Conservation (phyloP, 2,797 vertebrate species). For the Tadarida brasiliensis region DNA sequence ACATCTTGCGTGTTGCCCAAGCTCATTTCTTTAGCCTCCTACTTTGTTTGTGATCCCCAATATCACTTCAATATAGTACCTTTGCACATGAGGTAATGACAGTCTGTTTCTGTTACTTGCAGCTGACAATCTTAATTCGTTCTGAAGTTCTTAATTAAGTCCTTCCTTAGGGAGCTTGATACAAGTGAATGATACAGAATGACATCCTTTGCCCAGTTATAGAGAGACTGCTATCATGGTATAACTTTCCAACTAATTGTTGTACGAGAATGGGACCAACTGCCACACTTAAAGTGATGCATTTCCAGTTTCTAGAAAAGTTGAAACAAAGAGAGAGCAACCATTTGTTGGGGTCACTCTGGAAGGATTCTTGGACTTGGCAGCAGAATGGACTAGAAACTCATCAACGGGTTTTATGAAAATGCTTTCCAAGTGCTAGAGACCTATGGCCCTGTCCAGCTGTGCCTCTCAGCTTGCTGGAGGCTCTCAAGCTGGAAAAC, state of each 20-base stretch:
- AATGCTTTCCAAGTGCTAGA: slow-evolving; percentile 13
- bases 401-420: background rate
- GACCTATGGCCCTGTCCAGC: background rate
- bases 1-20: background rate
- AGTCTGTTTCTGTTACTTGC: slow-evolving; percentile 32
- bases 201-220: background rate
- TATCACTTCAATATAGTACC: background rate
- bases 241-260: background rate
- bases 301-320: slow-evolving; percentile 35
- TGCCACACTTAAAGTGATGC: background rate
- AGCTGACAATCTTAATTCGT: background rate
- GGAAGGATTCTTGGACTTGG: background rate
- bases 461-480: background rate
- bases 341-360: background rate
- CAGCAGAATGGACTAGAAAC: background rate
- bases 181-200: background rate
- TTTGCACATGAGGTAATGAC: background rate
- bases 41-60: background rate
- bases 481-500: background rate
- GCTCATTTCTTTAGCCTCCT: background rate
- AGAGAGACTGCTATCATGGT: background rate
- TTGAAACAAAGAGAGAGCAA: background rate
- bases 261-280: background rate
- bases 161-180: slow-evolving; percentile 17
- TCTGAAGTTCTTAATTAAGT: background rate